Base-by-base conservation (phyloP, 2,888 invertebrate species). In the Cabera pusaria region DNA sequence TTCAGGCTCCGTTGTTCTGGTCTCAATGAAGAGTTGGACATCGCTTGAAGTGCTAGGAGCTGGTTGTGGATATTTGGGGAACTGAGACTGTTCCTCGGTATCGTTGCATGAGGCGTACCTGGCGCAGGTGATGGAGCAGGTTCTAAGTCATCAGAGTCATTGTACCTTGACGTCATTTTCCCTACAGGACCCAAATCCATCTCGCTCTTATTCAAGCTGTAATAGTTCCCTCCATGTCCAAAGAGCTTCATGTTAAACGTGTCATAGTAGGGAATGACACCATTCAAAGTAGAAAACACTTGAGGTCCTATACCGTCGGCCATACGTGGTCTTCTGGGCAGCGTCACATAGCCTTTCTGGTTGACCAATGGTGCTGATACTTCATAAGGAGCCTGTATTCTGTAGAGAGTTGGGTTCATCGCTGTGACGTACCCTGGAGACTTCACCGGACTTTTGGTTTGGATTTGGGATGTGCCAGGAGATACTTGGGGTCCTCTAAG, bases 201-300 rank as follows among this genome's bases (percentile, higher is more conserved):
- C 28, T 92, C 92, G 28, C 92, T 90, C 72, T 95, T 95, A 66
- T 95, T 95, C 41, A 96, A 72, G 47, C 95, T 95, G 35, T 94
- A 89, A 26, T 92, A 93, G 11, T 94, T 95, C 34, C 93, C 94
- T 7, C 96, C 95, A 36, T 95, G 93, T 0, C 93, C 94, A n/a
- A 96, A 95, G n/a, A 96, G 93, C 32, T 96, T 92, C 39, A 93
- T 89, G 0, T 96, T 96, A 23, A 97, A 90, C 58, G 95, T 95
- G 64, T 97, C 97, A 68, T 96, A 96, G 45, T 79, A 84, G 0
- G 87, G 87, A 40, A 91, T 86, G 2, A 91, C 83, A 5, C 91
- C 91, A 32, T 90, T 81, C 1, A 82, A 25, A 1, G 76, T 79
- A 0, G 68, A 72, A 49, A 90, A 78, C 0, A 86, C 82, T 59